phyloP scores from a whole-genome alignment of 2,797 vertebrate genomes.

The Mionectes olivaceus region DNA sequence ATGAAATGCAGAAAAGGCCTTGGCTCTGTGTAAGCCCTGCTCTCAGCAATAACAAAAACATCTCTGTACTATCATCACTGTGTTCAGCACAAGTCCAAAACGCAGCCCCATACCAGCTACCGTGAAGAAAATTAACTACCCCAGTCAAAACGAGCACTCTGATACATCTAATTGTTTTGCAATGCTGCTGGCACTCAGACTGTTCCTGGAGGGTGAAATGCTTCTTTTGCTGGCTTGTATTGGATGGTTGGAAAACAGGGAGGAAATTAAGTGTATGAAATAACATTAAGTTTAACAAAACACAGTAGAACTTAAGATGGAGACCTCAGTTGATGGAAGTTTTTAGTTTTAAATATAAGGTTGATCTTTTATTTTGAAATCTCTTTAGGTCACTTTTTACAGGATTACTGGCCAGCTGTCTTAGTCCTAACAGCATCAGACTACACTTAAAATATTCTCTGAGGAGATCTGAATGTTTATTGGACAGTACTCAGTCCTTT shows the following conservation, averaged over 20 bases:
- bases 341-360: not conserved
- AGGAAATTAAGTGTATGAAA: not conserved
- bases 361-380: not conserved
- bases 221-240: not conserved
- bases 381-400: not conserved
- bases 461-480: not conserved
- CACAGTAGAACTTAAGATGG: not conserved
- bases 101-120: not conserved
- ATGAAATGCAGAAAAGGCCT: rapidly evolving
- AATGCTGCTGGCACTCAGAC: not conserved
- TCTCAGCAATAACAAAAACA: not conserved
- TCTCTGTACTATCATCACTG: not conserved
- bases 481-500: not conserved
- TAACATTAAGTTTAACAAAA: not conserved
- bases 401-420: not conserved
- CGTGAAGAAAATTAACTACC: not conserved
- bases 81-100: not conserved
- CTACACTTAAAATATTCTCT: not conserved
- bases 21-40: not conserved
- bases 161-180: not conserved
- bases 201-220: not conserved
- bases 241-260: not conserved
- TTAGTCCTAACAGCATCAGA: not conserved
- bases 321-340: not conserved
- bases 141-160: not conserved